Base-by-base conservation (phyloP, 2,113 vertebrate genomes). In the Leiothrix lutea region DNA sequence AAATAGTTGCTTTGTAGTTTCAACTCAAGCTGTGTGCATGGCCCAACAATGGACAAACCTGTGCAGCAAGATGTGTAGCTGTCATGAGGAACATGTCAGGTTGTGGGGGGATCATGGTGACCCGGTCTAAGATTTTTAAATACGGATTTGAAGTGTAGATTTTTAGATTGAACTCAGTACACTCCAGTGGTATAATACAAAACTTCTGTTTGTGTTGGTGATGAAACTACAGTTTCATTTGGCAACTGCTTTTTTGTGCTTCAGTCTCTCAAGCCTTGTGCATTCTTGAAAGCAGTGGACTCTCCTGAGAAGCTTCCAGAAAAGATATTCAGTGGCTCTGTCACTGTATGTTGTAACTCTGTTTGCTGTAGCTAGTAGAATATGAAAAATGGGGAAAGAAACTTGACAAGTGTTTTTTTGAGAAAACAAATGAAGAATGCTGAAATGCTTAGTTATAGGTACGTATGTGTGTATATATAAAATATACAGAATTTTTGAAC, bases 271-370 rank as follows among this genome's bases (percentile, higher is more conserved):
- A 44, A n/a, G 24, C 2, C 1, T 23, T 74, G 21, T 48, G 35
- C 17, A 14, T 82, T 44, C 40, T 56, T 38, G 36, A 62, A 80
- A 31, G 33, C 12, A 42, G 26, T 4, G 18, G 38, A 8, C 16
- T 74, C 23, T 56, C 1, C 1, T 50, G 8, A 23, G n/a, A 53
- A 66, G 53, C 28, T 67, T 71, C 23, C 44, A n/a, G n/a, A 66
- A 80, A 15, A 19, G 9, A 20, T 65, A 10, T 61, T 87, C 3
- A 0, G 0, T 72, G 44, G 11, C 44, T 80, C n/a, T 2, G 0
- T 71, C 69, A 21, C 6, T 17, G 3, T 23, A 3, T 42, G 23
- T 40, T 77, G 8, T 23, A 12, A 14, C 7, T 67, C 45, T 44
- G 9, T 66, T 80, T 79, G 12, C 67, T 54, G 25, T 36, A 21